Conservation (phyloP, 2,797 vertebrate species). For the Eulemur mongoz region DNA sequence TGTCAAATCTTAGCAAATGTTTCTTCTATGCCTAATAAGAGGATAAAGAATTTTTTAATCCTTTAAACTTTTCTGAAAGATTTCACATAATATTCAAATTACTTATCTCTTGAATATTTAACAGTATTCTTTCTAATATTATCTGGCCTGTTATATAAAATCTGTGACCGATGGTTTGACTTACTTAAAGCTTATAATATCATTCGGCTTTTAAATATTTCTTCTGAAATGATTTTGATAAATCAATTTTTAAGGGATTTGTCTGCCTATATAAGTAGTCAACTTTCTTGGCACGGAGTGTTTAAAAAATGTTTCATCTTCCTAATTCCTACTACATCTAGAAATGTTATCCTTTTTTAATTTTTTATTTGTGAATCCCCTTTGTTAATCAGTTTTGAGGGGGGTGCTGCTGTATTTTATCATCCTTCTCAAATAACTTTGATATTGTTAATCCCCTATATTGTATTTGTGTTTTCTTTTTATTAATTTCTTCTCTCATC, state of each 20-base stretch:
- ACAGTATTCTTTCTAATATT: neutral
- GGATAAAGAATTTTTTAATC: neutral
- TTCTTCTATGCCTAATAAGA: neutral
- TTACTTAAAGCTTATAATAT: neutral
- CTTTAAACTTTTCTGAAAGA: neutral
- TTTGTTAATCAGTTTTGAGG: neutral
- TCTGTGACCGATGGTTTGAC: neutral
- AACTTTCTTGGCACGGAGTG: neutral
- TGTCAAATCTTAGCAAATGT: neutral
- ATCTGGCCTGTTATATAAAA: neutral
- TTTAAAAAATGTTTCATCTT: neutral
- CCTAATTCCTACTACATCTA: neutral
- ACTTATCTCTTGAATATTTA: neutral
- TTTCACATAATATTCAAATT: neutral
- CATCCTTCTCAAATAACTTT: neutral
- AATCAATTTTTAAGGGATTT: neutral
- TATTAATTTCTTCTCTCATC: neutral
- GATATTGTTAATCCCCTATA: neutral
- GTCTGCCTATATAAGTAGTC: neutral
- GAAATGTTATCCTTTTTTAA: neutral
- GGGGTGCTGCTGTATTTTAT: neutral
- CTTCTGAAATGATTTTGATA: neutral
- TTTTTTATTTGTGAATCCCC: neutral
- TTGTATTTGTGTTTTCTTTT: neutral
- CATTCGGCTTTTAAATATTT: constrained; percentile 34